Base-by-base conservation (phyloP, 2,113 vertebrate genomes). In the Salvelinus alpinus region DNA sequence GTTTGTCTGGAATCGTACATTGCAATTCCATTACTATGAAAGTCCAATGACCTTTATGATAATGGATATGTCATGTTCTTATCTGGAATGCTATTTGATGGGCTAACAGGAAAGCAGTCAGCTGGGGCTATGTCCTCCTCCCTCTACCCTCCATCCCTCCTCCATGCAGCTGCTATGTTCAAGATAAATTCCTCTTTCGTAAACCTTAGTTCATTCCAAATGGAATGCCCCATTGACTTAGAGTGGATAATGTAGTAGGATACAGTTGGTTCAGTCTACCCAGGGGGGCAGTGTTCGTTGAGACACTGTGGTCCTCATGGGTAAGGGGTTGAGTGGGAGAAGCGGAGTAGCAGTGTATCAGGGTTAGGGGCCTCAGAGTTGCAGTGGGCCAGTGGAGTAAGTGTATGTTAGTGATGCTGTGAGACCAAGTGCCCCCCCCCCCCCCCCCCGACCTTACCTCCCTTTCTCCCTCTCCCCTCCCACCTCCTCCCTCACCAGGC, bases 11-110 rank as follows among this genome's bases (percentile, higher is more conserved):
- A 44, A 44, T 38, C 67, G 13, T 67, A 79, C 77, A 73, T 65
- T 65, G 48, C 74, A 81, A 70, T 85, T 82, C 87, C 87, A 80
- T 82, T 87, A 75, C 74, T 75, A 64, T 20, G 27, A 54, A 64
- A 3, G 66, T 77, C 54, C 79, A 29, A 51, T 88, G 88, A 91
- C 88, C 87, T 87, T 91, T 80, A 76, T 65, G 62, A 74, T 87
- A 84, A 91, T 89, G 86, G 88, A 86, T 85, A 88, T 88, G 66
- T 71, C 82, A 48, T 91, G 90, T 91, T 86, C 76, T n/a, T 25
- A 78, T 59, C 16, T 69, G 48, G 57, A 67, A 60, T 66, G 65
- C 73, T 54, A 67, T 70, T 75, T 59, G 65, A 47, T 70, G 48
- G 72, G 69, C 47, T 81, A 71, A 29, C 76, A 71, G 69, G 70